phyloP scores from a whole-genome alignment of 1,140 invertebrate species.

The Lasaia peninsularis region DNA sequence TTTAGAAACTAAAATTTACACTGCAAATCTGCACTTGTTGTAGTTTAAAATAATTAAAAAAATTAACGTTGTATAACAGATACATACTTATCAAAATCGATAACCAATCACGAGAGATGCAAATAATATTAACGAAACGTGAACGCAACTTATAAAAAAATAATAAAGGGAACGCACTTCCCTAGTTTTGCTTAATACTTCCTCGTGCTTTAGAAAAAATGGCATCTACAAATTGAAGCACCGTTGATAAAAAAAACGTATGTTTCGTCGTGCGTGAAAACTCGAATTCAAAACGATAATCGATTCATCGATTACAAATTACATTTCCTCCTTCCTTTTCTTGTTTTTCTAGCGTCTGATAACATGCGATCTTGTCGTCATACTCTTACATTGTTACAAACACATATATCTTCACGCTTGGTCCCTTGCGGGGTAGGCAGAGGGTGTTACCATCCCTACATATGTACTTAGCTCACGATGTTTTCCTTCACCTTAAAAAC shows the following conservation, averaged over 20 bases:
- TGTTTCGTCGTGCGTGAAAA: constrained; percentile 16
- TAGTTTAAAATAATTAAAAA: no score
- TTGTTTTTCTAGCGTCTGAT: background rate
- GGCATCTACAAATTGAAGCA: background rate
- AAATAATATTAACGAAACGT: background rate
- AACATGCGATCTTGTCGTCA: constrained; percentile 1
- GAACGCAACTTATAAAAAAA: background rate
- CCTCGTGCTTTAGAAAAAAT: constrained; percentile 2
- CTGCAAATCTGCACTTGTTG: no score
- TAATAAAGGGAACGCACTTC: constrained; percentile 1
- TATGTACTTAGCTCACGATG: no score
- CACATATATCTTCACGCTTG: no score
- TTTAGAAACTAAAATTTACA: no score
- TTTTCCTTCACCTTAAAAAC: no score
- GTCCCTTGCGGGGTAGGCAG: no score
- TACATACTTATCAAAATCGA: background rate
- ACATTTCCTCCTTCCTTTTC: constrained; percentile 21
- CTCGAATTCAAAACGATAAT: constrained; percentile 17
- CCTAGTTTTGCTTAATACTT: background rate
- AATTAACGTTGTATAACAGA: no score
- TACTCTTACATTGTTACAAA: background rate
- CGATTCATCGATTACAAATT: constrained; percentile 13
- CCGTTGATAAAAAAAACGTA: constrained; percentile 11
- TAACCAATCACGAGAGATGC: background rate
- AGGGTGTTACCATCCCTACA: no score